Evolutionary conservation across 2,797 vertebrate species (phyloP), one percentile per base, ranked within the genome.

Genomic region (Rhinatrema bivittatum): DNA sequence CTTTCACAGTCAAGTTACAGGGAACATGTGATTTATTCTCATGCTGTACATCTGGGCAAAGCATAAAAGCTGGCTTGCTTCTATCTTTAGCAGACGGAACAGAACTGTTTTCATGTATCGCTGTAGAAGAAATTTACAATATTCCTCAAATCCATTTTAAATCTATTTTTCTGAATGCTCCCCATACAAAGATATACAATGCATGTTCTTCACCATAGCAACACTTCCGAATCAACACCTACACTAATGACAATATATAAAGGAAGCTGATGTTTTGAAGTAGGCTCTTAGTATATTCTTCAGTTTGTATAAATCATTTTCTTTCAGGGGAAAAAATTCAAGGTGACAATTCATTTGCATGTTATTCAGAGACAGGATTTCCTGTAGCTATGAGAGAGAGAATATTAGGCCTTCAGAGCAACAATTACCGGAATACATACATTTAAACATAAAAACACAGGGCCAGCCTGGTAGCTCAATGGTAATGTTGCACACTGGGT

Each of bases 181-280:
- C 45, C 27, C 38, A 18, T 26, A 60, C 36, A 60, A 72, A 59
- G 11, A 32, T 37, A 61, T 16, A 46, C 47, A 50, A 35, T 53
- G 39, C 11, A 53, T 22, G 25, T 9, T 41, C 21, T 43, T 76
- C 37, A 67, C 62, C 50, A 71, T 62, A 64, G 70, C 58, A 66
- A 52, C 64, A 53, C 51, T 32, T 68, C 39, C 50, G 39, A 39
- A 44, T 26, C 32, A 39, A 59, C 58, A 69, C 43, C 48, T 53
- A 62, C 65, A 42, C 30, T 50, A 63, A 56, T 50, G 61, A 56
- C 56, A 52, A 21, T 51, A 48, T 14, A 36, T 56, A 74, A 51
- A 54, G 46, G 24, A 42, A 60, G 28, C 6, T 34, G n/a, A n/a
- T n/a, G 33, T 50, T 56, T 39, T 50, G 13, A 56, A 24, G 50